Base-by-base conservation (phyloP, 2,888 invertebrate species). In the Thumatha senex region DNA sequence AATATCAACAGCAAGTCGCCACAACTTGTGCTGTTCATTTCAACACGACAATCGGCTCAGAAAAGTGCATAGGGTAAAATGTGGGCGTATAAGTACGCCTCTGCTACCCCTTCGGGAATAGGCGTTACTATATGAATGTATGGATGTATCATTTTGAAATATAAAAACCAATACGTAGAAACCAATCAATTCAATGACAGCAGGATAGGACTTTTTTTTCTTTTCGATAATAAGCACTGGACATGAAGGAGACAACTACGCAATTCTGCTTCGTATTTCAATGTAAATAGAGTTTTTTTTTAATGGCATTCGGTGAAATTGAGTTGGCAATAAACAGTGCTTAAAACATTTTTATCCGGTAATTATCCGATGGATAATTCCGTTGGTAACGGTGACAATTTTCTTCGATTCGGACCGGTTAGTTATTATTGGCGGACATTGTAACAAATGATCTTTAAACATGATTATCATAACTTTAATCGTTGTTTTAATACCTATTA, bases 291-390 rank as follows among this genome's bases (percentile, higher is more conserved):
- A n/a, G 73, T 63, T 55, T 13, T 39, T 59, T 70, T 54, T 74
- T 11, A 18, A 14, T 8, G 15, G 41, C 7, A 33, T 41, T 0
- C 3, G 45, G 15, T 24, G 7, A 29, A 49, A 33, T 36, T 54
- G 60, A 60, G 49, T 63, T 72, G 63, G 71, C 67, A 62, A 60
- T 24, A 63, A 58, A 63, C 63, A 60, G 60, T 61, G 52, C 65
- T 70, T 63, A 61, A 71, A 74, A 72, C 70, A 78, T 24, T 78
- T 74, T 72, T 79, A 82, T 80, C 78, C 78, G 65, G 77, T 74
- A 82, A 85, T 86, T 84, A 87, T 75, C 72, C 57, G 54, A 56
- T 44, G 70, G 78, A 78, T 84, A 81, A 85, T 83, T 82, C 73
- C 67, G 67, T 70, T 51, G 59, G 70, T 63, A 74, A 74, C 72